A percentile compares a stretch with the other conserved stretches of the same genome.
Conservation (phyloP, 2,888 invertebrate species). For the Poecilus cupreus region DNA sequence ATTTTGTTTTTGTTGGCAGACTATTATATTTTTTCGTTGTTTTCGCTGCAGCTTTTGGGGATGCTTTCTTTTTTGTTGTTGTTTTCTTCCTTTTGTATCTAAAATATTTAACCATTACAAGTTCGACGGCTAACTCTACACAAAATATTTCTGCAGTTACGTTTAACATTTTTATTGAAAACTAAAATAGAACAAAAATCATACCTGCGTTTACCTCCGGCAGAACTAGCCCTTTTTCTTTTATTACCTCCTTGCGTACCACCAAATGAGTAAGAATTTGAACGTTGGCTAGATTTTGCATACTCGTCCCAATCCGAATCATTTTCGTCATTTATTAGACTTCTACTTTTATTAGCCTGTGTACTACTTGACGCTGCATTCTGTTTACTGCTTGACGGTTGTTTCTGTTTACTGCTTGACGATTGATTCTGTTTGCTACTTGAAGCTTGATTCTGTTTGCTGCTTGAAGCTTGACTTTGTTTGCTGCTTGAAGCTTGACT, state of each 20-base stretch:
- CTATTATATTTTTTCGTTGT: background rate
- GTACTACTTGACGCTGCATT: background rate
- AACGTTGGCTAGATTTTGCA: slow-evolving; percentile 9
- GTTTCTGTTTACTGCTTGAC: slow-evolving; percentile 4
- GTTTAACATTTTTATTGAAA: too few species aligned
- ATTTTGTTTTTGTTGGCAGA: background rate
- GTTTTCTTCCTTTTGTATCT: slow-evolving; percentile 9
- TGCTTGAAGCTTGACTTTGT: background rate
- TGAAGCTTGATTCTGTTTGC: background rate
- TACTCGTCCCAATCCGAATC: slow-evolving; percentile 37
- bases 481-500: background rate
- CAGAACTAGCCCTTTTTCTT: slow-evolving; percentile 1
- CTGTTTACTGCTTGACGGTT: slow-evolving; percentile 1
- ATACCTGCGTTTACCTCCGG: slow-evolving; percentile 23
- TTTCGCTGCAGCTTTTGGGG: slow-evolving; percentile 19
- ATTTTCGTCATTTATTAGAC: background rate
- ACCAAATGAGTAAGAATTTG: background rate
- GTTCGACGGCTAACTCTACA: too few species aligned
- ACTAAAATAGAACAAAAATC: background rate
- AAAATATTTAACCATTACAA: background rate
- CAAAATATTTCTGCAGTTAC: too few species aligned
- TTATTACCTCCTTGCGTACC: background rate
- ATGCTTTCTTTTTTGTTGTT: slow-evolving; percentile 23
- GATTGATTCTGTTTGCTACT: background rate
- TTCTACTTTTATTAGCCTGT: slow-evolving; percentile 17